phyloP scores from a whole-genome alignment of 2,113 vertebrate genomes.

The Odontesthes bonariensis region DNA sequence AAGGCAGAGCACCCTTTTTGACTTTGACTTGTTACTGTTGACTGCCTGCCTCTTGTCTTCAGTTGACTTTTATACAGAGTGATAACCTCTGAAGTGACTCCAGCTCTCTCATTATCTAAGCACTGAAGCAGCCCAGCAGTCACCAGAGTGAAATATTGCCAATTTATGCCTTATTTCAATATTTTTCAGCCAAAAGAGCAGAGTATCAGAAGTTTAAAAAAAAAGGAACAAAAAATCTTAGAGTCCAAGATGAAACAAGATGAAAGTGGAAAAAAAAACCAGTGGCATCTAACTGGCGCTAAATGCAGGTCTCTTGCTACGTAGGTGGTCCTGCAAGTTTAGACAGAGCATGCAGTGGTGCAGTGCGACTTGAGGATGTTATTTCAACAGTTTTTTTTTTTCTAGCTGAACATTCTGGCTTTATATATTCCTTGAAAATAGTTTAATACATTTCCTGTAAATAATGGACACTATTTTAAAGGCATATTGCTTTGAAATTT shows the following conservation, averaged over 20 bases:
- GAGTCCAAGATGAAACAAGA: background rate
- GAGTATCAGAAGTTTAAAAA: background rate
- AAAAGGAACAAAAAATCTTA: background rate
- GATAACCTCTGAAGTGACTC: background rate
- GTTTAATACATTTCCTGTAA: too few species aligned
- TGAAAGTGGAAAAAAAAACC: background rate
- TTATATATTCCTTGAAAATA: too few species aligned
- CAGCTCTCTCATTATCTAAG: background rate
- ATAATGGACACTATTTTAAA: too few species aligned
- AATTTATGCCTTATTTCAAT: background rate
- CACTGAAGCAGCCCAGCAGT: background rate
- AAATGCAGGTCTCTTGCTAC: too few species aligned
- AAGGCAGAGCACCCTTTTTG: background rate
- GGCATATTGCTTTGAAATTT: background rate
- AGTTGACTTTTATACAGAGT: background rate
- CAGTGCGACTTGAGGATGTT: too few species aligned
- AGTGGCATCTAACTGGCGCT: background rate
- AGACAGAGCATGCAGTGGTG: too few species aligned
- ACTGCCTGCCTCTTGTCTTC: background rate
- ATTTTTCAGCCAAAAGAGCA: background rate
- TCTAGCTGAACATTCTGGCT: too few species aligned
- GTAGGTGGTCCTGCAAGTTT: too few species aligned
- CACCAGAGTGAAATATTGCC: background rate
- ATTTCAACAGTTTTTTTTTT: too few species aligned
- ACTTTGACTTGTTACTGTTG: background rate